Evolutionary conservation across 1,140 invertebrate species (phyloP).

Genomic region (Aleiodes sp.): DNA sequence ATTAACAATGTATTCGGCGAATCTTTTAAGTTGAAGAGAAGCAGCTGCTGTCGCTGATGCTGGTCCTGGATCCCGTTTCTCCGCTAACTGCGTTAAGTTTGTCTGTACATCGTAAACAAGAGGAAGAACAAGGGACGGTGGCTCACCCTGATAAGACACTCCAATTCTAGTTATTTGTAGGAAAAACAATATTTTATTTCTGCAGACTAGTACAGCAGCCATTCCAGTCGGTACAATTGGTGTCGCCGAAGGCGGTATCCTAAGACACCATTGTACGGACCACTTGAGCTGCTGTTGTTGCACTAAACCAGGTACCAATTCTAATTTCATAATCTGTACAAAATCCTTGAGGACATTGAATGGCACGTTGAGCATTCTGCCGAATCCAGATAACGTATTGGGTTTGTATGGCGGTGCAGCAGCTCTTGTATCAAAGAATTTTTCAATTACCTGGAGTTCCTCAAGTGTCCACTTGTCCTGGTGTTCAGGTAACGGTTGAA

Average conservation of each 20-base stretch:
- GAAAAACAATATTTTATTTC: slow-evolving; percentile 90
- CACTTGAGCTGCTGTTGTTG: slow-evolving; percentile 79
- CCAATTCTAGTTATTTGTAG: slow-evolving; percentile 85
- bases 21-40: slow-evolving; percentile 74
- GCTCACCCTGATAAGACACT: slow-evolving; percentile 73
- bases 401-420: slow-evolving; percentile 89
- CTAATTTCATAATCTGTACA: slow-evolving; percentile 87
- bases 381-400: slow-evolving; percentile 85
- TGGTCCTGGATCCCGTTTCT: slow-evolving; percentile 75
- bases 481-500: slow-evolving; percentile 83
- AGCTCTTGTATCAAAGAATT: slow-evolving; percentile 91
- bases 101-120: slow-evolving; percentile 87
- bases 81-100: slow-evolving; percentile 87
- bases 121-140: slow-evolving; percentile 84
- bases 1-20: slow-evolving; percentile 73
- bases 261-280: slow-evolving; percentile 89
- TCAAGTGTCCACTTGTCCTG: slow-evolving; percentile 88
- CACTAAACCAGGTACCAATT: slow-evolving; percentile 74
- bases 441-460: slow-evolving; percentile 87
- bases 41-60: slow-evolving; percentile 73
- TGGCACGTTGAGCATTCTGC: slow-evolving; percentile 82
- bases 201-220: slow-evolving; percentile 82
- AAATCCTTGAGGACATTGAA: slow-evolving; percentile 90
- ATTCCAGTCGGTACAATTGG: slow-evolving; percentile 87
- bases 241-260: slow-evolving; percentile 86